Conservation (phyloP, 2,888 invertebrate genomes). For the Micoletzkya japonica region DNA sequence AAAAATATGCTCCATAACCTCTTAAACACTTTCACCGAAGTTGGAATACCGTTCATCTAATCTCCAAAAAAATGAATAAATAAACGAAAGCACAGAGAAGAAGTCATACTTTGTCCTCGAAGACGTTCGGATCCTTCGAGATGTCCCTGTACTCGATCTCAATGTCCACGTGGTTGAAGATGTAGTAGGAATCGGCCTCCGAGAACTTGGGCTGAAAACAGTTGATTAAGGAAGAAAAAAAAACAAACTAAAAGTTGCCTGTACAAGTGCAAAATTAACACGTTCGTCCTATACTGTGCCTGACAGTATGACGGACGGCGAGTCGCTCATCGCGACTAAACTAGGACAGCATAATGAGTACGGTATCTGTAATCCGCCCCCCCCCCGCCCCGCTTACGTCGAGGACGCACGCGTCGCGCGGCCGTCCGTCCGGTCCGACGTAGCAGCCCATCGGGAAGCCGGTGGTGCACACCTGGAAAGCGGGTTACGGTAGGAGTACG, state of each 20-base stretch:
- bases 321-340: too few relatives aligned
- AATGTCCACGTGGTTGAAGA: constrained; percentile 95
- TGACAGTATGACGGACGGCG: too few relatives aligned
- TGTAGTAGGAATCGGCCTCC: constrained; percentile 78
- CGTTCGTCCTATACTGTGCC: too few relatives aligned
- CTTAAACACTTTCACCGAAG: not conserved
- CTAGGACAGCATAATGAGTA: too few relatives aligned
- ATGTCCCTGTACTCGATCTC: constrained; percentile 86
- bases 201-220: constrained; percentile 57
- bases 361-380: too few relatives aligned
- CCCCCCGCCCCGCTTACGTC: constrained; percentile 65
- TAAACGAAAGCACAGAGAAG: constrained; percentile 56
- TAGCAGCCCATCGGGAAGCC: constrained; percentile 98
- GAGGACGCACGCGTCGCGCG: constrained; percentile 69
- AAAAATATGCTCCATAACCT: not conserved
- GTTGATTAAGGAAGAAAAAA: not conserved
- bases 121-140: constrained; percentile 75
- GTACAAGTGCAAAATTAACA: too few relatives aligned
- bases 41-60: not conserved
- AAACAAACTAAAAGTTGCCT: too few relatives aligned
- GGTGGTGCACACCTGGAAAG: constrained; percentile 79
- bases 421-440: constrained; percentile 72
- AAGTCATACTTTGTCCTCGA: constrained; percentile 70
- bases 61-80: not conserved
- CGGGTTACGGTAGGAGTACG: too few relatives aligned